Base-by-base conservation (phyloP, 2,797 vertebrate species). In the Tragelaphus oryx region DNA sequence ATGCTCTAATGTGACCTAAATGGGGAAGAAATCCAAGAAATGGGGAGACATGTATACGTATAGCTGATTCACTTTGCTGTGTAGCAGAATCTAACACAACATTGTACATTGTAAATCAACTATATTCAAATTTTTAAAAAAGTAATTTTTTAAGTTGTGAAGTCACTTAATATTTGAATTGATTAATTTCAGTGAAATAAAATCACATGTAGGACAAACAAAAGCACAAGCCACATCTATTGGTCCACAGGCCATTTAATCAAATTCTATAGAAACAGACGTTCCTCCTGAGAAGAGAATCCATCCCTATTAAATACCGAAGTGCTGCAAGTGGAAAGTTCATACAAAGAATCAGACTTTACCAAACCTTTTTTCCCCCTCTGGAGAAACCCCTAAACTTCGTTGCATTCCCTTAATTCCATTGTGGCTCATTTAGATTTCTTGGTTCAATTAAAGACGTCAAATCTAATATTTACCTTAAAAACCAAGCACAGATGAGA, bases 121-220 rank as follows among this genome's bases (percentile, higher is more conserved):
- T 74, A 14, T 41, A 44, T 74, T 74, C 11, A 12, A 26, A 8
- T 3, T 9, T 68, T 68, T 5, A 9, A 4, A 12, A 57, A 62
- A 37, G 17, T 68, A 68, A 68, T 24, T 5, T 76, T n/a, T 79
- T 94, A 28, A 54, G 24, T 74, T 20, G 52, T 37, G 60, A 86
- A 50, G 7, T 16, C 33, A 92, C 59, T 84, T 81, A 84, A 79
- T 93, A 57, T 71, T 74, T 85, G 55, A 93, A 33, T 54, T 65
- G n/a, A 95, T 93, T 95, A 84, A 60, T 79, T 78, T 75, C 83
- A 82, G 54, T 86, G 55, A 59, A 92, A 82, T 5, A 59, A 37
- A 83, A 75, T 90, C 18, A 14, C 78, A 46, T 78, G 24, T 33
- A 54, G 57, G 57, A 30, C 14, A 68, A 89, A 52, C 33, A 88